phyloP scores from a whole-genome alignment of 2,113 vertebrate species.

The Cavia aperea region DNA sequence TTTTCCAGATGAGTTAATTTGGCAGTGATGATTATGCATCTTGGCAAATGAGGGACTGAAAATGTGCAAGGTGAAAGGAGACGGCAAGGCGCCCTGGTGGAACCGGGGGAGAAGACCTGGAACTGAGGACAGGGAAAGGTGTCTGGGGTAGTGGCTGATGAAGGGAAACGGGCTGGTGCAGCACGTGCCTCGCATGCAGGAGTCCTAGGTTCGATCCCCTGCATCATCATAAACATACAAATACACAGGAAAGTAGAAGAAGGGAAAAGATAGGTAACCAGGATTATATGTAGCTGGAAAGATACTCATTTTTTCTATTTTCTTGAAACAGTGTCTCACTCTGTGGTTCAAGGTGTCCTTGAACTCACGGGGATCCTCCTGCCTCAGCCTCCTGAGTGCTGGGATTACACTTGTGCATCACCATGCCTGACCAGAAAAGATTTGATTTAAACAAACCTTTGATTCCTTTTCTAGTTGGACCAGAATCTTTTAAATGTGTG shows the following conservation, averaged over 20 bases:
- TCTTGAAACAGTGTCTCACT: neutral
- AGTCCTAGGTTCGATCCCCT: too few species aligned
- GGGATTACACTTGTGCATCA: neutral
- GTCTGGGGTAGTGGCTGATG: neutral
- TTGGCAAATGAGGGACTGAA: neutral
- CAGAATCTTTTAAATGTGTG: neutral
- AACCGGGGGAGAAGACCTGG: accelerated
- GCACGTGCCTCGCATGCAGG: too few species aligned
- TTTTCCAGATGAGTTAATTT: conserved; percentile 43
- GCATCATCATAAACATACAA: neutral
- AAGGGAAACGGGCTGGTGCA: neutral
- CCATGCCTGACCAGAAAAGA: neutral
- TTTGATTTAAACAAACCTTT: neutral
- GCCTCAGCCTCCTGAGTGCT: neutral
- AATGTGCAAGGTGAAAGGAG: neutral
- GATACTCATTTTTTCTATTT: neutral
- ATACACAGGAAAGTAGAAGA: neutral
- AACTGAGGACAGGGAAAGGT: neutral
- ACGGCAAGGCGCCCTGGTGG: too few species aligned
- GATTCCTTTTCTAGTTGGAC: neutral
- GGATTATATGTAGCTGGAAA: neutral
- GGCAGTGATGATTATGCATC: neutral
- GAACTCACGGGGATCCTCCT: neutral
- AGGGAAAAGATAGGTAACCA: neutral
- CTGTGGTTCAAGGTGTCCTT: neutral